Conservation (phyloP, 35 echinoderm and acorn worm species). For the Apostichopus japonicus region DNA sequence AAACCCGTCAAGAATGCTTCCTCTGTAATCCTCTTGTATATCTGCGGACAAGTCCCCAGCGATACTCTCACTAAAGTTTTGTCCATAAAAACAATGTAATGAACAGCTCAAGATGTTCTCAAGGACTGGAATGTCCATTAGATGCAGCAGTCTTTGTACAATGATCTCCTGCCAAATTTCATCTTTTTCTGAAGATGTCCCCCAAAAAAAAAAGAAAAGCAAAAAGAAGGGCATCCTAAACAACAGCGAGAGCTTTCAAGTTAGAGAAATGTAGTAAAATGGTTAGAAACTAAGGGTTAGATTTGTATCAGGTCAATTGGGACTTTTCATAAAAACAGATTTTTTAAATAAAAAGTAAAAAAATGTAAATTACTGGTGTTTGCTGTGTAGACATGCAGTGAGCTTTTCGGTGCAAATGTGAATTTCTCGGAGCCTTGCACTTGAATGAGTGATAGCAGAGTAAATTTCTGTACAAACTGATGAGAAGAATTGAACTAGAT, state of each 20-base stretch:
- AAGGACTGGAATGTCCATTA: conserved; percentile 84
- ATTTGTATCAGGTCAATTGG: too few relatives aligned
- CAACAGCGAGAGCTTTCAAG: background rate
- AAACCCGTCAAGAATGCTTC: conserved; percentile 18
- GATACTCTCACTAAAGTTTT: conserved; percentile 12
- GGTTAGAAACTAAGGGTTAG: too few relatives aligned
- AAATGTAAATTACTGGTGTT: too few relatives aligned
- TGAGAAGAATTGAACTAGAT: too few relatives aligned
- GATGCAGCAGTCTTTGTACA: conserved; percentile 82
- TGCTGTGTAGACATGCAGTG: too few relatives aligned
- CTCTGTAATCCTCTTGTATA: background rate
- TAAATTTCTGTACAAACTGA: too few relatives aligned
- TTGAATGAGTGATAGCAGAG: too few relatives aligned
- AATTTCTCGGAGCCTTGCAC: too few relatives aligned
- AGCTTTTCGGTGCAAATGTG: too few relatives aligned
- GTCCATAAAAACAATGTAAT: conserved; percentile 57
- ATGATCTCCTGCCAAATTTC: conserved; percentile 86
- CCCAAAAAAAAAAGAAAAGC: background rate
- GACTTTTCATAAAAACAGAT: too few relatives aligned
- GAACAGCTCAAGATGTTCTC: conserved; percentile 80
- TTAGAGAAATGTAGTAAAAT: too few relatives aligned
- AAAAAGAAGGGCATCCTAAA: background rate
- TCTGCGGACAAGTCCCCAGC: background rate
- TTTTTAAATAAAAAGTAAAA: too few relatives aligned
- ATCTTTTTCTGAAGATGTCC: conserved; percentile 55